Base-by-base conservation (phyloP, 2,888 invertebrate species). In the Pterostichus niger region DNA sequence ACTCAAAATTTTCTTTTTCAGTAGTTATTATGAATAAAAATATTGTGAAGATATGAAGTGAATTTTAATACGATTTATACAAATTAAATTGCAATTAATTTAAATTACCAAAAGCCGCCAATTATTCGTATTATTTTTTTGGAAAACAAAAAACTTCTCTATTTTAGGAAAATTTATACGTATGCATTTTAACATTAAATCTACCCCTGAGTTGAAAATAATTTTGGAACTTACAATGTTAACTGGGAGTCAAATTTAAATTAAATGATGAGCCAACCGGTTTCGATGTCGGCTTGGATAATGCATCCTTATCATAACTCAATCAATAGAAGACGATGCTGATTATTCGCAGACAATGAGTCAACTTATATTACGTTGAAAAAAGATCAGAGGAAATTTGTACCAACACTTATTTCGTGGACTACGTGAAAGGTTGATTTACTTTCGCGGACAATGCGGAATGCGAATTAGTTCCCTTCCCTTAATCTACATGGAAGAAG, bases 61-160 rank as follows among this genome's bases (percentile, higher is more conserved):
- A 24, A 2, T 24, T 24, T 2, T 24, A 24, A 24, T 3, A 24
- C 24, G 3, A 3, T 24, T 24, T 24, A 24, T 7, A 24, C 24
- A 56, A 24, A 15, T 56, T 10, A 56, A 24, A 15, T 56, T 10
- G 15, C n/a, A 17, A 15, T 17, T 6, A 13, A 52, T 13, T 52
- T 5, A 52, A 52, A 13, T 13, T 13, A 13, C 52, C n/a, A n/a
- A 10, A 13, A 9, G 40, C 9, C 9, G 54, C 1, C 54, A 54
- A 54, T 0, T 13, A 17, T 9, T 24, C 17, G 5, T 59, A 31
- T 59, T 9, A 9, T 5, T 59, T 5, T 59, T 15, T 40, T 13
- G 35, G 40, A 6, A 64, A 64, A 64, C n/a, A 64, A 40, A n/a
- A 40, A 33, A 5, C 35, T 64, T 64, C n/a, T 33, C 6, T 64